These are phyloP conservation scores for Alosa alosa DNA, from an alignment of 2,113 vertebrate species.

Conservation along the genomic window DNA sequence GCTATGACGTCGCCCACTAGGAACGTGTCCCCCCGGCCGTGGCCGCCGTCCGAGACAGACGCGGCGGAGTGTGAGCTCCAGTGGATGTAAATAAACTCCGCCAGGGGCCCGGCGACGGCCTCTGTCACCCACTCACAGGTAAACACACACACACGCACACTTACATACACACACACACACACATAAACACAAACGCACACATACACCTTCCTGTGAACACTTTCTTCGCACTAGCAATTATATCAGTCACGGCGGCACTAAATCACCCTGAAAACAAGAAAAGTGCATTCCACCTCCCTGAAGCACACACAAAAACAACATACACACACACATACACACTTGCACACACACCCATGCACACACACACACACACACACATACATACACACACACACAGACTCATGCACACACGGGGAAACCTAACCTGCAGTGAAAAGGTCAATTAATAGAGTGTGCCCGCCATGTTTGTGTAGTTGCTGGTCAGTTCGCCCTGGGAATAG, in stretches of 20 bases:
- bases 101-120: slow-evolving; percentile 86
- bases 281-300: neutral
- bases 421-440: slow-evolving; percentile 53
- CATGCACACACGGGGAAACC: neutral
- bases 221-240: slow-evolving; percentile 80
- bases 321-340: neutral
- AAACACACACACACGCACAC: neutral
- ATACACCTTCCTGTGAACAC: slow-evolving; percentile 80
- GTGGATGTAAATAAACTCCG: slow-evolving; percentile 93
- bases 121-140: slow-evolving; percentile 82
- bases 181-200: neutral
- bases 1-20: slow-evolving; percentile 80
- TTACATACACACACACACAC: slow-evolving; percentile 10
- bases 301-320: neutral
- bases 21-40: slow-evolving; percentile 83
- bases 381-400: neutral
- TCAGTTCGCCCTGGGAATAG: slow-evolving; percentile 43
- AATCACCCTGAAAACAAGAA: slow-evolving; percentile 76
- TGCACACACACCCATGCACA: neutral
- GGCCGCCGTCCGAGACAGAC: slow-evolving; percentile 75
- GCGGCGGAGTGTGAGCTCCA: slow-evolving; percentile 87
- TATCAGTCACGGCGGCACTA: slow-evolving; percentile 71
- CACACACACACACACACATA: neutral
- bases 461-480: slow-evolving; percentile 52
- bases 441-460: slow-evolving; percentile 52